Percentiles rank a stretch among this genome's conserved stretches.
These are phyloP conservation scores for Pseudomyrmex gracilis DNA, from an alignment of 1,140 invertebrate genomes.

Conservation along the genomic window DNA sequence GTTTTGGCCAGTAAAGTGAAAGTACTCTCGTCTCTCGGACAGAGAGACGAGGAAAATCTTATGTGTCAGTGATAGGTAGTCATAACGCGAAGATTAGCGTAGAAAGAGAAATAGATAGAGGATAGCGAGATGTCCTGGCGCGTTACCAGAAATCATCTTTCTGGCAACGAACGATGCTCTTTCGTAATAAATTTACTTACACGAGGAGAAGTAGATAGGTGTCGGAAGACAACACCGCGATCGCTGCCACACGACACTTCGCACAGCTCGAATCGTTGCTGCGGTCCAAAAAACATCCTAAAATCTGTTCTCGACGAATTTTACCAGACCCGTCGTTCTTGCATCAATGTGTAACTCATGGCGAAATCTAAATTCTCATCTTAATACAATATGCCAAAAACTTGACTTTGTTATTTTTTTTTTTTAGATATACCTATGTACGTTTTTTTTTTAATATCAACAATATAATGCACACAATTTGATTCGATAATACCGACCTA, in stretches of 20 bases:
- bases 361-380: neutral
- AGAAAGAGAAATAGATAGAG: neutral
- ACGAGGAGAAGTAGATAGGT: neutral
- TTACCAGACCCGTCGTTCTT: conserved; percentile 1
- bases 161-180: conserved; percentile 23
- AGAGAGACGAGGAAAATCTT: conserved; percentile 24
- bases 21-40: neutral
- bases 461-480: neutral
- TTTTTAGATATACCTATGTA: no score
- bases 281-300: neutral
- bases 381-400: neutral
- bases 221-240: neutral
- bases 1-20: neutral
- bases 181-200: conserved; percentile 55
- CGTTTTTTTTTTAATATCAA: no score
- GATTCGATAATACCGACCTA: neutral
- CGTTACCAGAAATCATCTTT: conserved; percentile 38
- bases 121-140: conserved; percentile 35
- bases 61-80: conserved; percentile 27
- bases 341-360: neutral
- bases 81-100: conserved; percentile 24
- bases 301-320: neutral
- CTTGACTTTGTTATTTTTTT: neutral
- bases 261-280: neutral
- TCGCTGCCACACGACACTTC: conserved; percentile 1